Base-by-base conservation (phyloP, 2,797 vertebrate species). In the Glyptemys insculpta region DNA sequence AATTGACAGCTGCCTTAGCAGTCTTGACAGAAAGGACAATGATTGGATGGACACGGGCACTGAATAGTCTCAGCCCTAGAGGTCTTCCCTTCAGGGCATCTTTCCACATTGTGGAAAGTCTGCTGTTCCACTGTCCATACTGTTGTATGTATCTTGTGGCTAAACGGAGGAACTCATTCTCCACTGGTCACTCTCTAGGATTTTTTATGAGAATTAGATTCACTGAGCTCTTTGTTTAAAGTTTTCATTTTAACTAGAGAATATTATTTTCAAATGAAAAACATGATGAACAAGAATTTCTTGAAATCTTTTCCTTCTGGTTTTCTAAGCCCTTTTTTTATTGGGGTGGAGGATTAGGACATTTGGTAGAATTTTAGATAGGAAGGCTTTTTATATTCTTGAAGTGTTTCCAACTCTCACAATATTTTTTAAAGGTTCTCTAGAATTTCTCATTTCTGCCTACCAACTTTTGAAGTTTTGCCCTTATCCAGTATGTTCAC, bases 1-100 rank as follows among this genome's bases (percentile, higher is more conserved):
- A 76, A 85, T 83, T 80, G 89, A 65, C 49, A 44, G n/a, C 90
- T 85, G 37, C 90, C 90, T 92, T 93, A 57, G n/a, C n/a, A n/a
- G 57, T 89, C 81, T 68, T 87, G 85, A 78, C 50, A 82, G 50
- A 49, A 93, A 31, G 79, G 56, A 72, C 72, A 91, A 57, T 74
- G 47, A 74, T 6, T 82, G 72, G 96, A 90, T 65, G 74, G 11
- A n/a, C 94, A 11, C 49, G 88, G 88, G n/a, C 85, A 6, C 59
- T 91, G 1, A 0, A 59, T 59, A 59, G 29, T 31, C 6, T 59
- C 29, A 90, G 57, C 12, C 41, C 81, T 27, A 4, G 49, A 84
- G 29, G 5, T 84, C 44, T 87, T 96, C 87, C 65, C 90, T 93
- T 94, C 76, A 83, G 49, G 85, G 57, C 72, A 16, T 44, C 82